Evolutionary conservation across 1,140 invertebrate species (phyloP), one percentile per base, ranked within the genome.

Genomic region (Drosophila biarmipes): DNA sequence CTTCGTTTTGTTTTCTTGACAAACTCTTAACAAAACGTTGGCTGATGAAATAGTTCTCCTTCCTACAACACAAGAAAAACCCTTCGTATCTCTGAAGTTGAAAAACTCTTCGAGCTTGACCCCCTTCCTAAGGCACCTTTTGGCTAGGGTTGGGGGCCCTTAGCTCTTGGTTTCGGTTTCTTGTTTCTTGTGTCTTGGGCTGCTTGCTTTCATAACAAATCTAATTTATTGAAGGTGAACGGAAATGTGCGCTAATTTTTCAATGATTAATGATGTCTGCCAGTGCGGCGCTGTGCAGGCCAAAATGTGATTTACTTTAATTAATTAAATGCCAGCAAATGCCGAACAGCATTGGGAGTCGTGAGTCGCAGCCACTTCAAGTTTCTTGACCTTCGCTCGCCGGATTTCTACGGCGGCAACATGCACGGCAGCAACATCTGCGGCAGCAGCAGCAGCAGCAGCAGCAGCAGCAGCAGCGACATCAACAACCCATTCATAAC

Each of bases 161-260:
- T 57, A 45, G 35, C 54, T 57, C 24, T 53, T 12, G 17, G 34
- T 31, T 68, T 45, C 56, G 31, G 53, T 61, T 38, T 42, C 51
- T 24, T 24, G 24, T 24, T 3, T 24, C 24, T 24, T 27, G 38
- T 63, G 8, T 31, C 29, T 31, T 31, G 29, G 37, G 52, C 52
- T 38, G 61, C 57, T 77, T 69, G 62, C 71, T 46, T 55, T 71
- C 66, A 67, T 74, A 79, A 73, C 64, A 66, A 84, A 84, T 86
- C 73, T 75, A 81, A 87, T 87, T 86, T 73, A 87, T 86, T 86
- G 82, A 87, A 87, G 82, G 82, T 87, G 78, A 87, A 87, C 82
- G 82, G 82, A 87, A 82, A 87, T 87, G 78, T 78, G 74, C 68
- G 78, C 82, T 87, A 87, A 87, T 87, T 87, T 82, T 66, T 67